These are phyloP conservation scores for Mionectes olivaceus DNA, from an alignment of 2,797 vertebrate species.

Conservation along the genomic window DNA sequence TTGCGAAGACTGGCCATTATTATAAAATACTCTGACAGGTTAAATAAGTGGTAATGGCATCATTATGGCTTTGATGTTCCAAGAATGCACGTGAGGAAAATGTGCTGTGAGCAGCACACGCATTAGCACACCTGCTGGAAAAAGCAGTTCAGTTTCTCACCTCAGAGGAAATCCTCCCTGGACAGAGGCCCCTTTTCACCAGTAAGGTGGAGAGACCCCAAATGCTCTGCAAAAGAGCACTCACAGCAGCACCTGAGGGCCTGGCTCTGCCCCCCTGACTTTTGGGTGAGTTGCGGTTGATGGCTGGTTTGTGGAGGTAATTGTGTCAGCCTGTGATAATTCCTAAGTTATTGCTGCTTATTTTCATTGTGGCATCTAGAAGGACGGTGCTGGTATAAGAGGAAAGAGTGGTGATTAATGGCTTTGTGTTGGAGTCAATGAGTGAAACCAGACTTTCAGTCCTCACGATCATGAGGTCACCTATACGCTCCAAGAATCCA, in stretches of 20 bases:
- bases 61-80: background rate
- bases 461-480: rapidly evolving
- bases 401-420: background rate
- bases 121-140: background rate
- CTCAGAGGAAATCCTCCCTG: background rate
- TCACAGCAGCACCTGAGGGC: background rate
- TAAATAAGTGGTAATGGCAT: background rate
- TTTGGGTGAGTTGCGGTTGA: background rate
- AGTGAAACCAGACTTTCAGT: background rate
- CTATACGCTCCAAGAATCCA: background rate
- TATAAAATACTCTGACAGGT: background rate
- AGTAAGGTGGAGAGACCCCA: background rate
- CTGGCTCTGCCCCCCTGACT: background rate
- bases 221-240: background rate
- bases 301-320: background rate
- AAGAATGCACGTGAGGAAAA: background rate
- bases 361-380: background rate
- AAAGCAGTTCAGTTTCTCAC: background rate
- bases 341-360: background rate
- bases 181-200: background rate
- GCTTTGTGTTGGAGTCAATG: background rate
- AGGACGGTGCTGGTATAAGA: background rate
- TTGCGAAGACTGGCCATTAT: too few species aligned
- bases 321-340: background rate
- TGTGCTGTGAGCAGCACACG: background rate